Evolutionary conservation across 2,888 invertebrate genomes (phyloP).

Genomic region (Camponotus fellah): DNA sequence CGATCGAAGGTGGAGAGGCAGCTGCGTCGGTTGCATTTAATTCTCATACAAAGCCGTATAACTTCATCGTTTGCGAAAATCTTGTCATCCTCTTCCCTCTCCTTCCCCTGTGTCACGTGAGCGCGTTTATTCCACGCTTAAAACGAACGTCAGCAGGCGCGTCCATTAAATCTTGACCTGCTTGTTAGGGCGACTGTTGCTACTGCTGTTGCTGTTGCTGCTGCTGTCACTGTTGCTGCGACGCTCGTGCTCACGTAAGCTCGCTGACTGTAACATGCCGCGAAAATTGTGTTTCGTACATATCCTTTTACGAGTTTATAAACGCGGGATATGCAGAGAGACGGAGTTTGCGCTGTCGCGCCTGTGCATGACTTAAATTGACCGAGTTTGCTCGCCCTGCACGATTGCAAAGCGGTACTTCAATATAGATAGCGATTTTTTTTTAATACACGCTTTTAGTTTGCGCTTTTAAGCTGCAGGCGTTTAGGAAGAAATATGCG

Average conservation of each 20-base stretch:
- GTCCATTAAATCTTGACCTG: constrained; percentile 73
- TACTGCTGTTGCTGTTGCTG: constrained; percentile 35
- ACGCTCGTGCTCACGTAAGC: constrained; percentile 35
- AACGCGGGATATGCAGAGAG: constrained; percentile 21
- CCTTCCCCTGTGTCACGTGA: constrained; percentile 53
- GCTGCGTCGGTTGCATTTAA: constrained; percentile 36
- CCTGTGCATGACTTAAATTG: constrained; percentile 37
- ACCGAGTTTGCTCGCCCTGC: constrained; percentile 18
- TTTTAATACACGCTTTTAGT: constrained; percentile 14
- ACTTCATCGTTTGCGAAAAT: constrained; percentile 32
- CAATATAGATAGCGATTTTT: neutral
- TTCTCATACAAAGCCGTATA: constrained; percentile 21
- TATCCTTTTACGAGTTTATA: constrained; percentile 52
- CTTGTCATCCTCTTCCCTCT: constrained; percentile 28
- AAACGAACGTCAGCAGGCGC: constrained; percentile 72
- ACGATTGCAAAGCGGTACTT: neutral
- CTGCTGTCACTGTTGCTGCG: constrained; percentile 29
- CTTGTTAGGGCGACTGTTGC: constrained; percentile 62
- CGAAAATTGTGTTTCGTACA: constrained; percentile 55
- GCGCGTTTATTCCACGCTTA: constrained; percentile 68
- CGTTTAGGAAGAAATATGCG: neutral
- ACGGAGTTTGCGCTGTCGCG: constrained; percentile 15
- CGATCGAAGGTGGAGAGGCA: constrained; percentile 17
- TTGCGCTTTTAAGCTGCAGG: neutral
- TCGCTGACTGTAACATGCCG: constrained; percentile 17